Base-by-base conservation (phyloP, 2,888 invertebrate species). In the Mongoloraphidia duomilia region DNA sequence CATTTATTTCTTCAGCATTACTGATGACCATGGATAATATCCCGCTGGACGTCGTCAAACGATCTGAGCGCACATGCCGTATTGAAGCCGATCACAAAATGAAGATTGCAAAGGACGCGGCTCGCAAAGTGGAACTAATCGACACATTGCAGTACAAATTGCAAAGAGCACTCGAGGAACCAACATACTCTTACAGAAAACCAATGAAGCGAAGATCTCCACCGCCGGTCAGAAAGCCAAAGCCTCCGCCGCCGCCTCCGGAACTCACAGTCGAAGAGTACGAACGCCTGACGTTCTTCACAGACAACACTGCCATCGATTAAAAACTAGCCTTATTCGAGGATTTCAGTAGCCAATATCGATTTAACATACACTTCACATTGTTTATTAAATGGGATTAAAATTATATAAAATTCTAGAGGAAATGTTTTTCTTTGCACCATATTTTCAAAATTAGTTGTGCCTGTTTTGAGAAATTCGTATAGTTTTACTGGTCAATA, bases 101-200 rank as follows among this genome's bases (percentile, higher is more conserved):
- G 61, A 71, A 65, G 51, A 68, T 67, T 49, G 79, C 79, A 1
- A 68, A 72, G 49, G 64, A 69, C 17, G 81, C 81, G 3, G 70
- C 74, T 2, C 71, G 66, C 49, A 78, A 82, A 63, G 68, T 80
- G 45, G 61, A 68, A 34, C 65, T 71, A 44, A 72, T 77, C 54
- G 64, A 72, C 48, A 63, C 68, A 37, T 58, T 78, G 37, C 70
- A 73, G 53, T 62, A 62, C 41, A 63, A 67, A 41, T 60, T 79
- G 52, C 63, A 69, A 34, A 65, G 65, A 49, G 69, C 74, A 5
- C 62, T 68, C 44, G 67, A 65, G 58, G 69, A 60, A 54, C 69
- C 59, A 13, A 11, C 12, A 4, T 50, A 37, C 38, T 14, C 35
- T 14, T 47, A 26, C 26, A 53, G 49, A 26, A 38, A 47, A 13